Conservation (phyloP, 2,113 vertebrate genomes). For the Mola mola region DNA sequence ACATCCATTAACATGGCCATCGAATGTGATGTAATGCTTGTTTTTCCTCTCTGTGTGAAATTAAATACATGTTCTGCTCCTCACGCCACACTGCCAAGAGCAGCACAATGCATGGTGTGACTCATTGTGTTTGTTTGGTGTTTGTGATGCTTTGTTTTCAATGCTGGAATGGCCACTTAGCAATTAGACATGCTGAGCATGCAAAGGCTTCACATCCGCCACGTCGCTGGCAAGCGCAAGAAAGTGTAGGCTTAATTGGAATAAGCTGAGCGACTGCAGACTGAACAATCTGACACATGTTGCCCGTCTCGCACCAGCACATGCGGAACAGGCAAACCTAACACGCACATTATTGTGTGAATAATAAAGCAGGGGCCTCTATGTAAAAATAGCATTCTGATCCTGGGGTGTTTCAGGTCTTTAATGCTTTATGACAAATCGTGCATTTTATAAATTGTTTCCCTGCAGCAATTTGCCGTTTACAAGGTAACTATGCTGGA, state of each 20-base stretch:
- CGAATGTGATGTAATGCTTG: constrained; percentile 2
- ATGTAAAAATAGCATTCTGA: constrained; percentile 54
- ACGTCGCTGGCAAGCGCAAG: constrained; percentile 45
- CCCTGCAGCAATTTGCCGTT: constrained; percentile 6
- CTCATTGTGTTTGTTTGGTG: constrained; percentile 67
- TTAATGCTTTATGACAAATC: constrained; percentile 22
- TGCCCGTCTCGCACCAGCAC: constrained; percentile 6
- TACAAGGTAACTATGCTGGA: constrained; percentile 23
- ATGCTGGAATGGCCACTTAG: constrained; percentile 60
- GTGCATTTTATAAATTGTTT: constrained; percentile 1
- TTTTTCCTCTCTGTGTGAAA: not conserved
- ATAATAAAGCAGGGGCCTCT: constrained; percentile 34
- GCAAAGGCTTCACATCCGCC: constrained; percentile 66
- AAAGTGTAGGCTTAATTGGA: constrained; percentile 47
- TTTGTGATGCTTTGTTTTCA: constrained; percentile 67
- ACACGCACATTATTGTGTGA: constrained; percentile 13
- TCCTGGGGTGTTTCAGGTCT: constrained; percentile 5
- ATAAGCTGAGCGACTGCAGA: constrained; percentile 13
- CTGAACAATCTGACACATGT: not conserved
- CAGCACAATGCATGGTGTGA: constrained; percentile 51
- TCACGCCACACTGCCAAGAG: constrained; percentile 18
- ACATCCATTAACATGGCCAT: constrained; percentile 8
- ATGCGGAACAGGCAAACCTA: constrained; percentile 20
- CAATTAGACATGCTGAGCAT: constrained; percentile 75
- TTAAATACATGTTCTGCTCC: not conserved